These are phyloP conservation scores for Campoletis sonorensis DNA, from an alignment of 1,140 invertebrate genomes.

Conservation along the genomic window DNA sequence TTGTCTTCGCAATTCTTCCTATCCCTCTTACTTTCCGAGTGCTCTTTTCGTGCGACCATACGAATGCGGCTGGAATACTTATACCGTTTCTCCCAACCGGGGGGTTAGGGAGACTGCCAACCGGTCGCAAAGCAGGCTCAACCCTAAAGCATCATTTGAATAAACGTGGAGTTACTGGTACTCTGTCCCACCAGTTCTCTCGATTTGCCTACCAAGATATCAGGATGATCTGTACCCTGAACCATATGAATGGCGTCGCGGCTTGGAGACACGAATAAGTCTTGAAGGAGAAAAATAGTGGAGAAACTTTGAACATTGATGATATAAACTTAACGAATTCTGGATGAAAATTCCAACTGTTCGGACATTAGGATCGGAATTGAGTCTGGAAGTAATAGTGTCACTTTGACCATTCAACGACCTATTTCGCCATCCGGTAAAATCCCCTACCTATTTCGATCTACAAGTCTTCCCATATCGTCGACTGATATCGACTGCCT, in stretches of 20 bases:
- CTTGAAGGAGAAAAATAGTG: slow-evolving; percentile 9
- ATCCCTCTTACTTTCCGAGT: not conserved
- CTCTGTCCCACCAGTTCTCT: slow-evolving; percentile 6
- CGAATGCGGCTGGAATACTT: slow-evolving; percentile 66
- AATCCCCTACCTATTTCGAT: not conserved
- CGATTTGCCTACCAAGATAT: slow-evolving; percentile 5
- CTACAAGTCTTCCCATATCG: not conserved
- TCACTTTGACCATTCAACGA: slow-evolving; percentile 1
- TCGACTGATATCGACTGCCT: slow-evolving; percentile 25
- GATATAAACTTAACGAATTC: not conserved
- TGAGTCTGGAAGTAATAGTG: not conserved
- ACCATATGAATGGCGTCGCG: slow-evolving; percentile 61
- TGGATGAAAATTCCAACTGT: too few species aligned
- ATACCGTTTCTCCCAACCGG: slow-evolving; percentile 46
- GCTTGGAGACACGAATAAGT: slow-evolving; percentile 46
- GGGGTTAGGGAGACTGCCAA: too few species aligned
- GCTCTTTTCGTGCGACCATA: slow-evolving; percentile 32
- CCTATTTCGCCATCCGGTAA: not conserved
- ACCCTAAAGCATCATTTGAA: slow-evolving; percentile 60
- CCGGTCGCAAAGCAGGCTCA: too few species aligned
- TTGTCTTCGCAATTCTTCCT: slow-evolving; percentile 41
- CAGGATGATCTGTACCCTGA: slow-evolving; percentile 36
- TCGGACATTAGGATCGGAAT: too few species aligned
- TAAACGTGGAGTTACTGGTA: slow-evolving; percentile 69
- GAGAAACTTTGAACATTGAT: not conserved